Evolutionary conservation across 92 coral and sea anemone genomes (phyloP).

Genomic region (Parazoanthus darwini): DNA sequence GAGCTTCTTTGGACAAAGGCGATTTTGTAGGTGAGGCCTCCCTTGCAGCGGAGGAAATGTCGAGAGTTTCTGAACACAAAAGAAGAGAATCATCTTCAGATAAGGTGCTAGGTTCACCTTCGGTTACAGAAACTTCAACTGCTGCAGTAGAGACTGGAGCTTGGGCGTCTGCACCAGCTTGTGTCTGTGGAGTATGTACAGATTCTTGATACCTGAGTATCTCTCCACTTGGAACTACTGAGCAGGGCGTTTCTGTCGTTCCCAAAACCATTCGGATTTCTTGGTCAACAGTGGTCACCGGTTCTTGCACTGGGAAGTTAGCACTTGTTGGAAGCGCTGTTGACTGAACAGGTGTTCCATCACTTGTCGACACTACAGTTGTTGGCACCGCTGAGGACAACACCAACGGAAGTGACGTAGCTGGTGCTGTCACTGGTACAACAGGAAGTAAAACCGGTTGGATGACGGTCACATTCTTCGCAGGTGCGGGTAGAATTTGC

Average conservation of each 20-base stretch:
- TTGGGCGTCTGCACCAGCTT: neutral
- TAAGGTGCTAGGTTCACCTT: slow-evolving; percentile 69
- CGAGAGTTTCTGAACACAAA: slow-evolving; percentile 86
- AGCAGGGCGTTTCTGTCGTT: neutral
- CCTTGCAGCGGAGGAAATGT: slow-evolving; percentile 53
- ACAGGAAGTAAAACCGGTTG: slow-evolving; percentile 81
- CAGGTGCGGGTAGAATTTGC: slow-evolving; percentile 93
- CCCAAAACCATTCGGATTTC: slow-evolving; percentile 20
- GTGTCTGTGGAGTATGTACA: neutral
- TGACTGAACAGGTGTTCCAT: slow-evolving; percentile 51
- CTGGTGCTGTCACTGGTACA: slow-evolving; percentile 56
- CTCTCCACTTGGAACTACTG: neutral
- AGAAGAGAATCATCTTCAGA: slow-evolving; percentile 85
- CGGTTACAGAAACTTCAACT: slow-evolving; percentile 10
- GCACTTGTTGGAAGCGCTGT: neutral
- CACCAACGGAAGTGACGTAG: slow-evolving; percentile 64
- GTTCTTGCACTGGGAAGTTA: neutral
- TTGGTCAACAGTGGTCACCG: slow-evolving; percentile 10
- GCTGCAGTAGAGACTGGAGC: neutral
- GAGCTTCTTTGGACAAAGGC: slow-evolving; percentile 20
- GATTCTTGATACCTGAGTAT: neutral
- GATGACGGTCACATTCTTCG: slow-evolving; percentile 66
- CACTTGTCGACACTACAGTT: slow-evolving; percentile 44
- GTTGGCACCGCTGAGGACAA: slow-evolving; percentile 48
- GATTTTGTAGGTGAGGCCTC: slow-evolving; percentile 50